Percentiles rank a stretch among this genome's conserved stretches.
Evolutionary conservation across 2,797 vertebrate species (phyloP).

Genomic region (Pelobates cultripes): DNA sequence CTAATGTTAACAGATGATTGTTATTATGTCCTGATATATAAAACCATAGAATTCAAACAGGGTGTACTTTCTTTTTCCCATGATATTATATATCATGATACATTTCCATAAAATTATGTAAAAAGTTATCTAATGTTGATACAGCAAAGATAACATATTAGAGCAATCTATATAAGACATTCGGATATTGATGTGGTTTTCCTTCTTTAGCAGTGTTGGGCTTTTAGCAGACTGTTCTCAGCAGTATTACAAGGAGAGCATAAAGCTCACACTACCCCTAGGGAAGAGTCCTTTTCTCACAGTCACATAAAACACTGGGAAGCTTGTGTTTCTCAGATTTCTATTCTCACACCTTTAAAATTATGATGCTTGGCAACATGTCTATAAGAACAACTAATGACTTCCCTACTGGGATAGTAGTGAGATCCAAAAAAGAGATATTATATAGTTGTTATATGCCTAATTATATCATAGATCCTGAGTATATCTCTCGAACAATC

Average conservation of each 20-base stretch:
- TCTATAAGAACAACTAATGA: background rate
- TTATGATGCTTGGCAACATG: conserved; percentile 7
- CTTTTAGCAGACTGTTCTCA: conserved; percentile 11
- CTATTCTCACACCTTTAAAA: conserved; percentile 36
- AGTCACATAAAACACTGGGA: conserved; percentile 10
- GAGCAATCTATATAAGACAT: too few relatives aligned
- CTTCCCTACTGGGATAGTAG: background rate
- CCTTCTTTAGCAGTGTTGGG: too few relatives aligned
- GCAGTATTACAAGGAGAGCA: background rate
- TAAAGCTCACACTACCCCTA: conserved; percentile 8
- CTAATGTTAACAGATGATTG: too few relatives aligned
- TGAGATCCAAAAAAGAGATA: background rate
- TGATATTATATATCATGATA: too few relatives aligned
- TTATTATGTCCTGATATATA: too few relatives aligned
- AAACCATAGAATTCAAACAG: too few relatives aligned
- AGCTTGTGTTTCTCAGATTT: background rate
- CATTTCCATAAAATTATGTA: too few relatives aligned
- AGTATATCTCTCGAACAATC: background rate
- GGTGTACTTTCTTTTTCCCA: too few relatives aligned
- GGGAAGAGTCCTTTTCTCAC: conserved; percentile 21
- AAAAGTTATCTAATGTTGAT: too few relatives aligned
- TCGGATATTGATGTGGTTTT: too few relatives aligned
- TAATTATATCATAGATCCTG: background rate
- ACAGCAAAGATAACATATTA: too few relatives aligned
- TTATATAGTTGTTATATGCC: background rate